These are phyloP conservation scores for Motacilla tschutschensis DNA, from an alignment of 2,113 vertebrate species.

Conservation along the genomic window DNA sequence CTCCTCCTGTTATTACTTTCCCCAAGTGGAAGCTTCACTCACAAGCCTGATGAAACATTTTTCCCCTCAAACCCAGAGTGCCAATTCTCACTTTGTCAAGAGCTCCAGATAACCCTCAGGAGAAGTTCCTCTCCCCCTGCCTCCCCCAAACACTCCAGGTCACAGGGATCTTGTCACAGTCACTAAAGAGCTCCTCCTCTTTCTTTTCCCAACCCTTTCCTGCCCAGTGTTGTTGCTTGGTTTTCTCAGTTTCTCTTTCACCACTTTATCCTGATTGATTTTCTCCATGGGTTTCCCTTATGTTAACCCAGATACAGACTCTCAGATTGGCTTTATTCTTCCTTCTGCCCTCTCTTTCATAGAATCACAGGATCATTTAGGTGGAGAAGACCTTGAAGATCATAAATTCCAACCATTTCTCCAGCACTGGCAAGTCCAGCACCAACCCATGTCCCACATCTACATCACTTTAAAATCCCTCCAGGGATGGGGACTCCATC, in stretches of 20 bases:
- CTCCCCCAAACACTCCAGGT: not conserved
- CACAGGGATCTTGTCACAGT: constrained; percentile 16
- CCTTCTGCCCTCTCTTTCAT: not conserved
- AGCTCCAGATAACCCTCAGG: constrained; percentile 38
- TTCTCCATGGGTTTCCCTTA: not conserved
- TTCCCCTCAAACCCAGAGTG: not conserved
- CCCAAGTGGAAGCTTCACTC: constrained; percentile 24
- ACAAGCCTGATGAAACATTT: constrained; percentile 18
- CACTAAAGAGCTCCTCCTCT: not conserved
- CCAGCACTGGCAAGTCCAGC: not conserved
- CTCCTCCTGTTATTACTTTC: constrained; percentile 38
- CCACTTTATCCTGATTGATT: not conserved
- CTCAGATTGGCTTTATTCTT: not conserved
- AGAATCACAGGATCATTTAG: not conserved
- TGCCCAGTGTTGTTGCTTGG: not conserved
- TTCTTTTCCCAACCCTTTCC: not conserved
- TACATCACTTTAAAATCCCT: not conserved
- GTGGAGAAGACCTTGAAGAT: not conserved
- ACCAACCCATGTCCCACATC: not conserved
- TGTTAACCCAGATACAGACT: not conserved
- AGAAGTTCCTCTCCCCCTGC: constrained; percentile 14
- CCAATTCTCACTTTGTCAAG: constrained; percentile 53
- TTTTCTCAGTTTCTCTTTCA: constrained; percentile 13
- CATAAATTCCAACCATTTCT: not conserved
- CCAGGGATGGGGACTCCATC: not conserved